These are phyloP conservation scores for Sebastes reedi DNA, from an alignment of 2,797 vertebrate species.

Conservation along the genomic window DNA sequence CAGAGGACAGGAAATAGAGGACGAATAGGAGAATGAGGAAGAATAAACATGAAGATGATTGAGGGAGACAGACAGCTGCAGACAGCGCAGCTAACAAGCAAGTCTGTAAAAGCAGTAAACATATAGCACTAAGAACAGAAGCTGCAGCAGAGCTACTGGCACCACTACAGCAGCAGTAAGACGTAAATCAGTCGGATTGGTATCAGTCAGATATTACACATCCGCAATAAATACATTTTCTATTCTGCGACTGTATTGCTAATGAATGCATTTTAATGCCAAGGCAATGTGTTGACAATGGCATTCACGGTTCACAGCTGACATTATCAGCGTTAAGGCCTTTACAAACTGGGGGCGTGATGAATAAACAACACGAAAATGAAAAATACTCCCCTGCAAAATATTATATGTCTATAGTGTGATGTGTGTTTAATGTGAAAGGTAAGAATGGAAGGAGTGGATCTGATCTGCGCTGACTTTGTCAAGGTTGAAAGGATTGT, in stretches of 20 bases:
- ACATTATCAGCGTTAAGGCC: not conserved
- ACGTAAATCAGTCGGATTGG: not conserved
- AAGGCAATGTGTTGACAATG: not conserved
- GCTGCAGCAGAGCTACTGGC: not conserved
- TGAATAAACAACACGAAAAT: no score
- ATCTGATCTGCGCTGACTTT: no score
- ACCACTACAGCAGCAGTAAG: not conserved
- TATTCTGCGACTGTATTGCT: not conserved
- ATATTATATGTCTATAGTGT: no score
- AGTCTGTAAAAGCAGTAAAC: not conserved
- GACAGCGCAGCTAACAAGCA: slow-evolving; percentile 10
- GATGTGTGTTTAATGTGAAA: no score
- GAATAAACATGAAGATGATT: slow-evolving; percentile 21
- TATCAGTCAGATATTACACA: not conserved
- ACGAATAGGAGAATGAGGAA: slow-evolving; percentile 7
- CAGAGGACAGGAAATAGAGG: slow-evolving; percentile 34
- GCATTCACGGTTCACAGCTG: no score
- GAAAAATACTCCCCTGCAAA: no score
- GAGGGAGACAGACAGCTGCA: slow-evolving; percentile 6
- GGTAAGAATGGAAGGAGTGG: no score
- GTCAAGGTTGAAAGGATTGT: no score
- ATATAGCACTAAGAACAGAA: not conserved
- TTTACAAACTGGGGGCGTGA: no score
- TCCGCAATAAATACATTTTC: not conserved
- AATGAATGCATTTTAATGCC: not conserved